Evolutionary conservation across 2,888 invertebrate species (phyloP), one percentile per base, ranked within the genome.

Genomic region (Norana najaformis): DNA sequence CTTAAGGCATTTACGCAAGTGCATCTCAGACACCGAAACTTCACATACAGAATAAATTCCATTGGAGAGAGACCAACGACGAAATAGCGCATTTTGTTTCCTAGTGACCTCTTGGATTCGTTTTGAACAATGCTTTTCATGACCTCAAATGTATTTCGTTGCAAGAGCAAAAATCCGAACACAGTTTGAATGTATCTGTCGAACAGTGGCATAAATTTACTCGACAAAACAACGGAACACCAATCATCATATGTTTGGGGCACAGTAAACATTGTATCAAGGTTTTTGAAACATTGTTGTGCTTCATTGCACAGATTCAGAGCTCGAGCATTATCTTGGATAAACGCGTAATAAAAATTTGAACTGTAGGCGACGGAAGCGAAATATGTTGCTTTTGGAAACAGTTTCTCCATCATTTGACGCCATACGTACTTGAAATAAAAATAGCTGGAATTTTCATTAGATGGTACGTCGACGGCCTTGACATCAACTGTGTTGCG

Each of bases 221-320:
- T 69, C 69, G 69, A 69, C 69, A 69, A 69, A 69, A 69, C 69
- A n/a, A 69, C 30, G 69, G n/a, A 69, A 69, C 69, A 69, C 69
- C 69, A 69, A 16, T 6, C 30, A n/a, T 69, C 69, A n/a, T 69
- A 69, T 69, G 69, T n/a, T 69, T 4, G 69, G 69, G n/a, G 30
- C 6, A 13, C 11, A n/a, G n/a, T n/a, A n/a, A n/a, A n/a, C 11
- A 69, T 69, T n/a, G 69, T 0, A 0, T 30, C 11, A 30, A 69
- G n/a, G n/a, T n/a, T n/a, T 11, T 13, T n/a, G 69, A 69, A 0
- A 8, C 69, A n/a, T 69, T n/a, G 69, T 69, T 69, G 30, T n/a
- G 69, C 69, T 13, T 69, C 69, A 1, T n/a, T 11, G 69, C 69
- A 69, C 30, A 69, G 8, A 8, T n/a, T 30, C 69, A 69, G n/a